Base-by-base conservation (phyloP, 1,140 invertebrate genomes). In the Planococcus citri region DNA sequence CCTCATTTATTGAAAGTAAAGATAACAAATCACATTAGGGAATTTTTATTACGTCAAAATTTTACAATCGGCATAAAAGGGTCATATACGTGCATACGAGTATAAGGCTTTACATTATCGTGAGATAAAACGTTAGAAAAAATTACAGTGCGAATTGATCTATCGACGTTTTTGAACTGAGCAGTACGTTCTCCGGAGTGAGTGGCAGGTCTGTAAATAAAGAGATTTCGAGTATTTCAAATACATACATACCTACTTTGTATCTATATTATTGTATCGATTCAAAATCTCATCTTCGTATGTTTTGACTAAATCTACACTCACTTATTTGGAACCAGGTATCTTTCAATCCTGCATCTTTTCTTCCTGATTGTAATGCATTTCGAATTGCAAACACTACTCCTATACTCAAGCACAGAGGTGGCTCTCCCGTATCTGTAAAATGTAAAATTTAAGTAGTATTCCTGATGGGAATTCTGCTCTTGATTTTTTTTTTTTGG, bases 371-470 rank as follows among this genome's bases (percentile, higher is more conserved):
- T 73, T 82, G 78, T 22, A 93, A 79, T 0, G 90, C 90, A 68
- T 88, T 79, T 72, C 86, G 82, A 60, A 91, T 81, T 21, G 90
- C 91, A 74, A 89, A 83, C 60, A 87, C 82, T 27, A 89, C 82
- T 4, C 79, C 78, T 41, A 80, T 79, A 25, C 83, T 81, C 78
- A 91, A 78, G 75, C 88, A 88, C 21, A 92, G 76, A 14, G 91
- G 87, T 1, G 91, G 90, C 75, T 94, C 91, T 14, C 88, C 89
- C 73, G 86, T 85, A n/a, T 88, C 90, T 87, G 79, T 72, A 76
- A 75, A 72, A 61, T 64, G 22, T 29, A 21, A 61, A 68, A n/a
- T 29, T 70, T 10, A 25, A 25, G 17, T 61, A 61, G n/a, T n/a
- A 25, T 61, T 20, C n/a, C n/a, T n/a, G n/a, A 6, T n/a, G 6